These are phyloP conservation scores for Antechinus flavipes DNA, from an alignment of 2,113 vertebrate species.

Conservation along the genomic window DNA sequence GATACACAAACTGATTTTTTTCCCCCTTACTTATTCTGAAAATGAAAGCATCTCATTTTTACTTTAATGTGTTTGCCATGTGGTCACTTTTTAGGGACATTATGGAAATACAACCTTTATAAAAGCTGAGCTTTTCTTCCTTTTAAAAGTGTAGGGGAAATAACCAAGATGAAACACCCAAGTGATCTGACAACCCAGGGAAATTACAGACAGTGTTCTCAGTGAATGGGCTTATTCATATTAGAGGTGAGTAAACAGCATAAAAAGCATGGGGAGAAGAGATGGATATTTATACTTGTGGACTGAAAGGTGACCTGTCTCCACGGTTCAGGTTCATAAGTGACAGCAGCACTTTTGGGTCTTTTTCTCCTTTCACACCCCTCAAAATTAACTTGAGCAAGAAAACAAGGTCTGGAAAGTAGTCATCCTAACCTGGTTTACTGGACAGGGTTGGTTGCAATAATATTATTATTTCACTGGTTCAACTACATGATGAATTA, in stretches of 20 bases:
- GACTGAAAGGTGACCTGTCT: conserved; percentile 29
- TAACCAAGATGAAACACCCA: conserved; percentile 25
- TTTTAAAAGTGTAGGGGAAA: conserved; percentile 39
- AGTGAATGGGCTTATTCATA: conserved; percentile 65
- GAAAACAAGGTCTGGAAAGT: conserved; percentile 63
- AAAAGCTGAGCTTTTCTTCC: conserved; percentile 12
- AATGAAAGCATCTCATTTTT: conserved; percentile 26
- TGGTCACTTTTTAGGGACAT: neutral
- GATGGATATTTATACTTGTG: conserved; percentile 48
- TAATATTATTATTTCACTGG: conserved; percentile 67
- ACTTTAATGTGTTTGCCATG: conserved; percentile 5
- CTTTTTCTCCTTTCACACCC: conserved; percentile 72
- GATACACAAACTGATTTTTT: neutral
- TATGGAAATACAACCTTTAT: conserved; percentile 42
- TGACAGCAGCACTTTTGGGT: conserved; percentile 49
- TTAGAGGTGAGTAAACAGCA: neutral
- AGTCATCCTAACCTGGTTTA: conserved; percentile 61
- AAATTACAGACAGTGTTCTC: neutral
- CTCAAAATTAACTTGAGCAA: conserved; percentile 65
- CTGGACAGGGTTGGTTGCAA: conserved; percentile 54
- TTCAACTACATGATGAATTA: conserved; percentile 40
- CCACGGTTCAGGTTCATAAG: neutral
- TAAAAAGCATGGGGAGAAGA: neutral
- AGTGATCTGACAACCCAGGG: conserved; percentile 26
- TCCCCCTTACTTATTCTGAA: neutral